Evolutionary conservation across 35 echinoderm and acorn worm genomes (phyloP), one percentile per base, ranked within the genome.

Genomic region (Diadema setosum): DNA sequence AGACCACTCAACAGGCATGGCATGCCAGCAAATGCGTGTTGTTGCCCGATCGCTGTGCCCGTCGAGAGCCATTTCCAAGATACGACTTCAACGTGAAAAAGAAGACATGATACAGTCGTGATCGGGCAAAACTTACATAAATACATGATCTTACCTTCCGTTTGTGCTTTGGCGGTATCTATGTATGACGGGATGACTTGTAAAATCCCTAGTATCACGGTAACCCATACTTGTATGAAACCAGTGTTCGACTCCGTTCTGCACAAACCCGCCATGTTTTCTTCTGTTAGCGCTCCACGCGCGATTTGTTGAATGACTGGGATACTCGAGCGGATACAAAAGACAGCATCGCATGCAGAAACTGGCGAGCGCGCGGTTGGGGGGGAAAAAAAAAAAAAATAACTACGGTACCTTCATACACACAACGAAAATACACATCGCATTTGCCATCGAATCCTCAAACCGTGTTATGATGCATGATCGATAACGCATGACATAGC

Each of bases 131-230:
- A 67, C 15, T 67, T 6, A 29, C 12, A 67, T 55, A 42, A 84
- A 75, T 50, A 57, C 17, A 81, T 34, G 37, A 42, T 46, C 41
- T 82, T 87, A 95, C 93, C 93, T 95, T 89, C 89, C 46, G 86
- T 86, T 75, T 95, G 93, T 83, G 93, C 93, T 63, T 83, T 90
- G 42, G 88, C 93, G 84, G 90, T 95, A 52, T 95, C 88, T 46
- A 95, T 81, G 56, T 95, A 87, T 82, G 93, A 87, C 46, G 93
- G 93, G 42, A 95, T 90, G 32, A 95, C 58, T 90, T 95, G 93
- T 58, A 95, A 75, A 81, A 95, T 83, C 42, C 93, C 90, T 17
- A 95, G 65, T 45, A 89, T 83, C 80, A 95, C 88, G 65, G 93
- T 95, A 87, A 95, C 83, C 93, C 93, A 95, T 84, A 95, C 91